Base-by-base conservation (phyloP, 2,113 vertebrate species). In the Cebidichthys violaceus region DNA sequence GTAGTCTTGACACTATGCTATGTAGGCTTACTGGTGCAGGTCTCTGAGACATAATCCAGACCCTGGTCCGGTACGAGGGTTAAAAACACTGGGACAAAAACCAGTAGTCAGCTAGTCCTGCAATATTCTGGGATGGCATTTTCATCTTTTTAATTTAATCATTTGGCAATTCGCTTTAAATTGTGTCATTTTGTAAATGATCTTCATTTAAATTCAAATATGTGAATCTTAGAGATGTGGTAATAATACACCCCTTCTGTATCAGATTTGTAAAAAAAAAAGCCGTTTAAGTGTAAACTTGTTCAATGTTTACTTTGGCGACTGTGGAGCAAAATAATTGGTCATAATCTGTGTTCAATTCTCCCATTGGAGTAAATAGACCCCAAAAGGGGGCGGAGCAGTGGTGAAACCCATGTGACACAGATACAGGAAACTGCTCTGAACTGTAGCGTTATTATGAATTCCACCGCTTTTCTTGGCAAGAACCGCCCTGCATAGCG, bases 1-100 rank as follows among this genome's bases (percentile, higher is more conserved):
- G 37, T 60, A 29, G 84, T 86, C 81, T 82, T 81, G 80, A 90
- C 86, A 76, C 87, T 90, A 70, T 75, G 81, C 67, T 84, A 83
- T 86, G 90, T 87, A 84, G 92, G 82, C 87, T 39, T 67, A 83
- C 78, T 87, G 86, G 67, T 75, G 29, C 35, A 70, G 79, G 65
- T 60, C 76, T 70, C 52, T 37, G 45, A 84, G 78, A 86, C 75
- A 67, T 69, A 57, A 71, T 79, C 83, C 67, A 82, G 81, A 71
- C 43, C 43, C 47, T 29, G 60, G 70, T 76, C 70, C 70, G 20
- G 24, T 57, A 45, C 4, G 17, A 75, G 67, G 27, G 50, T 65
- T 54, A 47, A 9, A 75, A 18, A 60, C 27, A 59, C 55, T 5
- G 33, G 64, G 55, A 77, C 70, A 27, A 37, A 8, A 55, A 35